Evolutionary conservation across 2,113 vertebrate species (phyloP).

Genomic region (Limanda limanda): DNA sequence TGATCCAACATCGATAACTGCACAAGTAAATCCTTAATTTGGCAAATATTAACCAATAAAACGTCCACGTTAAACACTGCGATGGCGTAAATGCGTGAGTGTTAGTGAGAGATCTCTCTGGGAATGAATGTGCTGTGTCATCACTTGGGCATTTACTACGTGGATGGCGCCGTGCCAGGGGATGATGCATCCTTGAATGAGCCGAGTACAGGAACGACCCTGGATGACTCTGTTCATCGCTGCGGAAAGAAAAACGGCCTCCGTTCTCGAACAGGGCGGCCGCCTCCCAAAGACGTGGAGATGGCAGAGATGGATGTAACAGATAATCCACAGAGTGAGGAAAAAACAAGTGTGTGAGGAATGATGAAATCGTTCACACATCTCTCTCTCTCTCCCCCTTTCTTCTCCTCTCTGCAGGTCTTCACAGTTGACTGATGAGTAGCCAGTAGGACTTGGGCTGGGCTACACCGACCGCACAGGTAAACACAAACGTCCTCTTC

Average conservation of each 20-base stretch:
- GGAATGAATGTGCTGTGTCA: constrained; percentile 44
- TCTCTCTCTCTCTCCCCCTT: background rate
- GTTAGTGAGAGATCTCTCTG: background rate
- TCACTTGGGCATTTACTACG: constrained; percentile 40
- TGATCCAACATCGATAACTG: no score
- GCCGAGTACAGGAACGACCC: constrained; percentile 34
- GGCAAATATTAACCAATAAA: background rate
- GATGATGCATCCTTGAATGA: constrained; percentile 51
- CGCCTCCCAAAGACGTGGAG: background rate
- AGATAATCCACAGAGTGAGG: constrained; percentile 19
- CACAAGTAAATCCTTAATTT: background rate
- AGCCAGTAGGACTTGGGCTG: constrained; percentile 53
- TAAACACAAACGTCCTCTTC: constrained; percentile 54
- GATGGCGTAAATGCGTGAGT: background rate
- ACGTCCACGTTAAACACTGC: background rate
- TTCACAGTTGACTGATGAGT: constrained; percentile 60
- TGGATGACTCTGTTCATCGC: constrained; percentile 13
- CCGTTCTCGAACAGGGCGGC: background rate
- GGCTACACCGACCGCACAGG: constrained; percentile 61
- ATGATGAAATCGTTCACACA: constrained; percentile 28
- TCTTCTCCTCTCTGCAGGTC: constrained; percentile 40
- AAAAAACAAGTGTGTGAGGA: constrained; percentile 9
- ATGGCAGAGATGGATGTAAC: constrained; percentile 36
- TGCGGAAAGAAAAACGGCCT: constrained; percentile 9
- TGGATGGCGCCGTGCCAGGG: constrained; percentile 16